Evolutionary conservation across 2,113 vertebrate genomes (phyloP).

Genomic region (Circaetus cinerascens): DNA sequence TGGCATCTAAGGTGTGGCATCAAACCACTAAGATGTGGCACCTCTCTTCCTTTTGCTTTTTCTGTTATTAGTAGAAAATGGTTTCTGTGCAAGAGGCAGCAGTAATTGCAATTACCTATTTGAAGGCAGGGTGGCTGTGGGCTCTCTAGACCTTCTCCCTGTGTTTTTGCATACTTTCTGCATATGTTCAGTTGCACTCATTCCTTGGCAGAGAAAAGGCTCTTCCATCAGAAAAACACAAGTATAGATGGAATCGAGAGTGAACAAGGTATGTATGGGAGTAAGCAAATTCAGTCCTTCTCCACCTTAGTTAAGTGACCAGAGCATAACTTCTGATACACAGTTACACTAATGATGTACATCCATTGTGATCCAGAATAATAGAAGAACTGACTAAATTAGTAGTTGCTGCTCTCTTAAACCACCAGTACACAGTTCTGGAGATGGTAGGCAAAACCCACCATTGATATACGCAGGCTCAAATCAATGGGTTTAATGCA

Average conservation of each 20-base stretch:
- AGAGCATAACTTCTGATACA: background rate
- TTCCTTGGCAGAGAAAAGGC: background rate
- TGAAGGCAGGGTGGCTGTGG: background rate
- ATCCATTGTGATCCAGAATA: background rate
- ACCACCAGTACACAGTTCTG: background rate
- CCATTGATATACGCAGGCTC: background rate
- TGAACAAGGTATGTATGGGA: background rate
- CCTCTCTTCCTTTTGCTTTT: background rate
- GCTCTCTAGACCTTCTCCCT: background rate
- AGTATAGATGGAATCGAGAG: background rate
- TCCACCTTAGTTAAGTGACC: background rate
- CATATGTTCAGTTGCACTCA: background rate
- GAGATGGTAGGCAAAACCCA: background rate
- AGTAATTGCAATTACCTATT: background rate
- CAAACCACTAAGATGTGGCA: background rate
- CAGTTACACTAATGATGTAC: background rate
- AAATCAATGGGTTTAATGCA: background rate
- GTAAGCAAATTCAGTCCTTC: background rate
- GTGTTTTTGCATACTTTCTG: background rate
- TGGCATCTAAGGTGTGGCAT: background rate
- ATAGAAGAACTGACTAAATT: background rate
- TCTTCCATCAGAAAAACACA: background rate
- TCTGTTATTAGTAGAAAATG: background rate
- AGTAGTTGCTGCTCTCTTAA: background rate
- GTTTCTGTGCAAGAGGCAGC: background rate